Conservation (phyloP, 2,888 invertebrate genomes). For the Rotaria sp. region DNA sequence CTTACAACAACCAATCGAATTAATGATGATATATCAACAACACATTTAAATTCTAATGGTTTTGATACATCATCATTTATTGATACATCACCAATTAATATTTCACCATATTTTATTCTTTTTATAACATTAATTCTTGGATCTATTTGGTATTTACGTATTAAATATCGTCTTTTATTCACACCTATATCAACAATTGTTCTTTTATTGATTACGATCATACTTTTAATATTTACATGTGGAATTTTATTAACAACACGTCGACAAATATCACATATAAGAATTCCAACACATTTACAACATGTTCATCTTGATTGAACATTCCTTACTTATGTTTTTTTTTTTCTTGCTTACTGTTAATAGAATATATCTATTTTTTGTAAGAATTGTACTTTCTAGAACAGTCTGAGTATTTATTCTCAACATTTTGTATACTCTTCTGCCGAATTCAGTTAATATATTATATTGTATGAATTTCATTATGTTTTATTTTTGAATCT, state of each 20-base stretch:
- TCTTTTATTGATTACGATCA: constrained; percentile 59
- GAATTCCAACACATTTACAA: background rate
- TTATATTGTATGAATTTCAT: background rate
- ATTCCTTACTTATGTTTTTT: background rate
- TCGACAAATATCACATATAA: background rate
- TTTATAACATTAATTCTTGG: constrained; percentile 67
- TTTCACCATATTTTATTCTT: constrained; percentile 56
- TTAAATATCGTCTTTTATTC: constrained; percentile 65
- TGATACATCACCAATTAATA: constrained; percentile 10
- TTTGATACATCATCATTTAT: background rate
- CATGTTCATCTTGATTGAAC: constrained; percentile 17
- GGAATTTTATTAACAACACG: background rate
- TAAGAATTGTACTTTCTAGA: background rate
- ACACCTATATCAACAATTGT: constrained; percentile 72
- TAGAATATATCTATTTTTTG: background rate
- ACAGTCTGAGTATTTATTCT: background rate
- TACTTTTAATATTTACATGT: constrained; percentile 17
- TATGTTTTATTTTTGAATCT: too few species aligned
- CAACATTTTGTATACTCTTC: background rate
- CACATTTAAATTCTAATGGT: background rate
- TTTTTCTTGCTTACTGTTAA: background rate
- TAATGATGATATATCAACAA: background rate
- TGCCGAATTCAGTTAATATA: background rate
- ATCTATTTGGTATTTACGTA: constrained; percentile 68
- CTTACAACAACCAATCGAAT: background rate